Conservation (phyloP, 2,797 vertebrate genomes). For the Gymnopithys bicolor region DNA sequence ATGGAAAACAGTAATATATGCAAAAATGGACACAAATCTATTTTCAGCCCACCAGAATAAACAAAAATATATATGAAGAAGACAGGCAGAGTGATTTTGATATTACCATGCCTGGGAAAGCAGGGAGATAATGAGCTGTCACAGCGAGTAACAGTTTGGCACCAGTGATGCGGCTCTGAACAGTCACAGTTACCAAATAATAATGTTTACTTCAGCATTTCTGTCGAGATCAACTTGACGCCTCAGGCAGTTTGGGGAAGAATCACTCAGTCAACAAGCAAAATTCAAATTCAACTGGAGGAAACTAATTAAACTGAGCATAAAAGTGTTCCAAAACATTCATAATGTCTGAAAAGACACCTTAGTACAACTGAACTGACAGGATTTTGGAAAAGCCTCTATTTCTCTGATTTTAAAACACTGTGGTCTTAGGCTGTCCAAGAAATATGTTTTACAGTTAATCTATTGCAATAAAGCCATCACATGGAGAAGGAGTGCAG, state of each 20-base stretch:
- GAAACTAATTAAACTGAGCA: constrained; percentile 30
- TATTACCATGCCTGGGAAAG: not conserved
- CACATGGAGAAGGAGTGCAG: not conserved
- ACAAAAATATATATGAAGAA: not conserved
- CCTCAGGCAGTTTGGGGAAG: constrained; percentile 18
- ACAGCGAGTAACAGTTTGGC: not conserved
- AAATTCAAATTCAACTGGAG: not conserved
- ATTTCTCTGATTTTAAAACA: not conserved
- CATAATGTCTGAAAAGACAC: not conserved
- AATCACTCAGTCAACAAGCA: constrained; percentile 28
- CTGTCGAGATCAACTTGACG: constrained; percentile 23
- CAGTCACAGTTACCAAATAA: constrained; percentile 17
- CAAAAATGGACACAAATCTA: not conserved
- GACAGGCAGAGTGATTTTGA: not conserved
- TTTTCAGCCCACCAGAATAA: constrained; percentile 1
- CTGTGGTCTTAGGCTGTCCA: not conserved
- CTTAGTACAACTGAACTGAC: not conserved
- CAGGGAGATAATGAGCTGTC: constrained; percentile 60
- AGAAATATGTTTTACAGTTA: not conserved
- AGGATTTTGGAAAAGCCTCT: not conserved
- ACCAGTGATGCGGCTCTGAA: constrained; percentile 4
- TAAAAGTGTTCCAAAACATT: not conserved
- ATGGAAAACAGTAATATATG: not conserved
- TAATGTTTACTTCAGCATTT: constrained; percentile 56
- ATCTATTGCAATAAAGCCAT: not conserved